phyloP scores from a whole-genome alignment of 2,797 vertebrate genomes.

The Tenualosa thibaudeaui region DNA sequence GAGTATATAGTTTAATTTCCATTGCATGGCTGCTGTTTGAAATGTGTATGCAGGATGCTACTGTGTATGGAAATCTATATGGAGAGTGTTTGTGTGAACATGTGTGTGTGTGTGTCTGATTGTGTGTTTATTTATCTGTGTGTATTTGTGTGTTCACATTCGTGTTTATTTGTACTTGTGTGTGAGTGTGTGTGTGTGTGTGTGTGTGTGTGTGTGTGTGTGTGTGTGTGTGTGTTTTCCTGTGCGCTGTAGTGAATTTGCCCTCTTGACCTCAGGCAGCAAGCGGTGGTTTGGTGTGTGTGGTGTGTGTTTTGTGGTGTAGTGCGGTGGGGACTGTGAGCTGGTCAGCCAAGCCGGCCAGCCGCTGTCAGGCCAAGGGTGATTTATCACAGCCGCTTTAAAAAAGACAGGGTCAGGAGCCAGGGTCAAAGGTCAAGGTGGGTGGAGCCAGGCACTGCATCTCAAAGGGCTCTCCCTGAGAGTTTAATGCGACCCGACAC shows the following conservation, averaged over 20 bases:
- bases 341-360: conserved; percentile 26
- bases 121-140: neutral
- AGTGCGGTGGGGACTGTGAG: conserved; percentile 44
- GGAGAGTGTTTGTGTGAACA: neutral
- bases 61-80: neutral
- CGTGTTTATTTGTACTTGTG: neutral
- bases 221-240: neutral
- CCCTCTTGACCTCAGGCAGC: neutral
- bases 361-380: conserved; percentile 20
- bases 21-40: neutral
- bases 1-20: neutral
- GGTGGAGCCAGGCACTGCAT: conserved; percentile 15
- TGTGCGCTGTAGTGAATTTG: neutral
- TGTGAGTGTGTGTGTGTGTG: conserved; percentile 49
- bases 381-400: conserved; percentile 43
- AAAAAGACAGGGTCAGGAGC: conserved; percentile 17
- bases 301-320: conserved; percentile 55
- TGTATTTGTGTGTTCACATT: neutral
- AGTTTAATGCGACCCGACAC: neutral
- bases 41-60: neutral
- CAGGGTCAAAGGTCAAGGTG: neutral
- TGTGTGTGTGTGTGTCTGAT: neutral
- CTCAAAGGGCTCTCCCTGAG: neutral
- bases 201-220: conserved; percentile 14
- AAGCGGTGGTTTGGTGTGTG: conserved; percentile 26